phyloP scores from a whole-genome alignment of 1,140 invertebrate genomes.

The Brachionus koreanus region DNA sequence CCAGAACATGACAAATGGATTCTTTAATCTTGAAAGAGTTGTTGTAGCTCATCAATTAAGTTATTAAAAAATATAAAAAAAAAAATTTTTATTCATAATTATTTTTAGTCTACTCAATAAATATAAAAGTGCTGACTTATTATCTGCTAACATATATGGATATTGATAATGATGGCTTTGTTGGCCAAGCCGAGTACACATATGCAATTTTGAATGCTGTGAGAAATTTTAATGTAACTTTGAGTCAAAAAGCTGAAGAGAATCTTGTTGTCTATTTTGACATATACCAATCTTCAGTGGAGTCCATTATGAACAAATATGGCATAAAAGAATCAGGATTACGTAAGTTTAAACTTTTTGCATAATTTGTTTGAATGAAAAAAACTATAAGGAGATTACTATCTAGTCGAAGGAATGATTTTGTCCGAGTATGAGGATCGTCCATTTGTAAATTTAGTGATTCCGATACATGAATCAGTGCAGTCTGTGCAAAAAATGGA shows the following conservation, averaged over 20 bases:
- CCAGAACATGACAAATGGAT: conserved; percentile 15
- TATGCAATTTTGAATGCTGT: neutral
- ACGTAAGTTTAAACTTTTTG: neutral
- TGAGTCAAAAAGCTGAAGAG: conserved; percentile 19
- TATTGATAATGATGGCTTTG: conserved; percentile 15
- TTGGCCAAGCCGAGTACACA: conserved; percentile 6
- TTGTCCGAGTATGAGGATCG: conserved; percentile 8
- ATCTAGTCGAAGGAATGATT: conserved; percentile 37
- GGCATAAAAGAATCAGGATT: neutral
- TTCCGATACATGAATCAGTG: conserved; percentile 16
- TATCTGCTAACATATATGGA: conserved; percentile 4
- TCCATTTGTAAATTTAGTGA: conserved; percentile 12
- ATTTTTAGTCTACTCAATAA: conserved; percentile 6
- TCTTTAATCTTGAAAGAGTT: conserved; percentile 33
- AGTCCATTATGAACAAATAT: conserved; percentile 6
- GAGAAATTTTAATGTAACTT: neutral
- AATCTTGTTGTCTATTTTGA: conserved; percentile 15
- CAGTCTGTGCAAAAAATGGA: neutral
- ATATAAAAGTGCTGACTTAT: neutral
- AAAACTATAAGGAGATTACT: neutral
- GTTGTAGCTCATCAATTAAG: conserved; percentile 15
- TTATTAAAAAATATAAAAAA: neutral
- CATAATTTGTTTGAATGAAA: neutral
- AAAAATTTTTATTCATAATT: neutral
- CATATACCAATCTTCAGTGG: conserved; percentile 37